These are phyloP conservation scores for Turritopsis dohrnii DNA, from an alignment of 30 jellyfish, hydroid and myxozoan species.

Conservation along the genomic window DNA sequence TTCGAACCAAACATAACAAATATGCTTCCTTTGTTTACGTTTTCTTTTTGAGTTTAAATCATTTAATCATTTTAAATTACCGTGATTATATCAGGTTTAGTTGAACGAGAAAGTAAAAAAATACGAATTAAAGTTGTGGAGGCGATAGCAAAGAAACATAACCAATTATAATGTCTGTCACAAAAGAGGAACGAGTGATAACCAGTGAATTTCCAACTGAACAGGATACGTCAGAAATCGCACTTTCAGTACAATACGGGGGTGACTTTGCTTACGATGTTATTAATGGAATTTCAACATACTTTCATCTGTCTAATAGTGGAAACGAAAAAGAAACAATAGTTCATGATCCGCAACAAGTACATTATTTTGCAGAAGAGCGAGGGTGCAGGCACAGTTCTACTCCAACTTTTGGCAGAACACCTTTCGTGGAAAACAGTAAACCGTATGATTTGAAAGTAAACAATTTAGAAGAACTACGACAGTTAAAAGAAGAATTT, in stretches of 20 bases:
- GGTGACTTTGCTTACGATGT: not conserved
- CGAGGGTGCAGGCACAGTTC: not conserved
- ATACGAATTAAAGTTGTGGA: too few relatives aligned
- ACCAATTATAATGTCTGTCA: not conserved
- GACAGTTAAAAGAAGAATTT: not conserved
- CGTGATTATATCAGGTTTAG: too few relatives aligned
- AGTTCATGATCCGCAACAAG: slow-evolving; percentile 7
- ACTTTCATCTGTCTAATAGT: not conserved
- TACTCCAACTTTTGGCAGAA: not conserved
- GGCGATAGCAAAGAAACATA: too few relatives aligned
- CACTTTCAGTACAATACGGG: slow-evolving; percentile 1
- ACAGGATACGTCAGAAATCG: not conserved
- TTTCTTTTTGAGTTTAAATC: too few relatives aligned
- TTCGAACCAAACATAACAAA: too few relatives aligned
- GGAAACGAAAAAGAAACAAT: not conserved
- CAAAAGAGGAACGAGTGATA: not conserved
- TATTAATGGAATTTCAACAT: not conserved
- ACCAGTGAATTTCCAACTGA: not conserved
- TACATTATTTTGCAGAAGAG: not conserved
- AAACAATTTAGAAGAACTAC: not conserved
- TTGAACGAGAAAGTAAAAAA: too few relatives aligned
- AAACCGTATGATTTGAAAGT: not conserved
- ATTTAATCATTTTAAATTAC: too few relatives aligned
- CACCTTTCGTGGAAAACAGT: slow-evolving; percentile 14
- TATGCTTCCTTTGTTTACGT: too few relatives aligned